Base-by-base conservation (phyloP, 2,888 invertebrate genomes). In the Cataglyphis altisquamis region DNA sequence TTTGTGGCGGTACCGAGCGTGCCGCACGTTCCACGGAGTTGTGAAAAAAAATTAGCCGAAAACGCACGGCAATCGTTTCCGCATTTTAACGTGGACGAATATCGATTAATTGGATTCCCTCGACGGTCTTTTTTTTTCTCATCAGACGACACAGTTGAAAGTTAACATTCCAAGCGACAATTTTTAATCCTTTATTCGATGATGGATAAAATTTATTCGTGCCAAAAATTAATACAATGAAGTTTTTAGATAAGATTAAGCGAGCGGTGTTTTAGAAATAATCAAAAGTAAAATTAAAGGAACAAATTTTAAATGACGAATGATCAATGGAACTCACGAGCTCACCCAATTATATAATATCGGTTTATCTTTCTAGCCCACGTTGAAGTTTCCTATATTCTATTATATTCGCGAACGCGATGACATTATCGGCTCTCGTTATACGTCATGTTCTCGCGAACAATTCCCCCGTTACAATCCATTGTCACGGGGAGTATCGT, bases 61-160 rank as follows among this genome's bases (percentile, higher is more conserved):
- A 48, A 57, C 55, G 45, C 75, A 25, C 73, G 45, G 73, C 84
- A 77, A 83, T 82, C 82, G 83, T 67, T 84, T 73, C 70, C 78
- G 86, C 85, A 85, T 86, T 85, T 89, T 86, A 86, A 88, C 88
- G 74, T 80, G 82, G 75, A 74, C 60, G 87, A 90, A 88, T 86
- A 83, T 88, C 85, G 85, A 87, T 91, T 91, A 91, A 91, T 91
- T 86, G 88, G 83, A 91, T 90, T 90, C 72, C 75, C 60, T 36
- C 36, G 84, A 80, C 57, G 82, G 83, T 67, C 67, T 84, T 87
- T 86, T 45, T 52, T 52, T n/a, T 78, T 83, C 85, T 81, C 86
- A 62, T 74, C 70, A 57, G 80, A 80, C 78, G 73, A 85, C 83
- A 55, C 70, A 75, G 63, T 82, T 74, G 70, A 81, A 87, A 86